Base-by-base conservation (phyloP, 2,113 vertebrate species). In the Acanthochromis polyacanthus region DNA sequence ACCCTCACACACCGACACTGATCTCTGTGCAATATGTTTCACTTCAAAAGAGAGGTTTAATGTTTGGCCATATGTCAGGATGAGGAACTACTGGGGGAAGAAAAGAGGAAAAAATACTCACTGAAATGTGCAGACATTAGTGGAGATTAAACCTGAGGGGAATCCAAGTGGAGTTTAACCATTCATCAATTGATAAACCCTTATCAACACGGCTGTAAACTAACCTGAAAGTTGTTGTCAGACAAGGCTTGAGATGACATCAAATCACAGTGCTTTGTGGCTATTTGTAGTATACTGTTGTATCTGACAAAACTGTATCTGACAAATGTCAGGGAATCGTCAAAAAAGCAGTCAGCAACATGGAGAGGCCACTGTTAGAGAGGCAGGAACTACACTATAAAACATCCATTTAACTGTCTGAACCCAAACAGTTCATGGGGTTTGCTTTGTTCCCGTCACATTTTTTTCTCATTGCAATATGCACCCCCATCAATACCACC, bases 51-150 rank as follows among this genome's bases (percentile, higher is more conserved):
- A 65, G 71, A 85, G 78, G 58, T 76, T 74, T 82, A 66, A 64
- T 85, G 78, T 88, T 82, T 65, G 75, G 82, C 55, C 64, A 71
- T 75, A 51, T 82, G 71, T 88, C 82, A 86, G 58, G 65, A 84
- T 82, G 61, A 90, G 75, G 73, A 75, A 80, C 58, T 77, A 55
- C 76, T 55, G 63, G 19, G 32, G 59, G 10, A 45, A 72, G 56
- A 36, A 9, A 61, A 50, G 36, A 22, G 51, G 43, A 28, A 28
- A 16, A 61, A 83, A 83, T 59, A 80, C 59, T 46, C 45, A 63
- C 55, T 58, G 66, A 69, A 72, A 75, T 69, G 58, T 80, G 69
- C 16, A 70, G 85, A 84, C 72, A 75, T 86, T 79, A 79, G 67
- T 62, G 68, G 59, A 87, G 75, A 82, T 85, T 69, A 86, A 78